Base-by-base conservation (phyloP, 1,140 invertebrate genomes). In the Rhopalosiphum maidis region DNA sequence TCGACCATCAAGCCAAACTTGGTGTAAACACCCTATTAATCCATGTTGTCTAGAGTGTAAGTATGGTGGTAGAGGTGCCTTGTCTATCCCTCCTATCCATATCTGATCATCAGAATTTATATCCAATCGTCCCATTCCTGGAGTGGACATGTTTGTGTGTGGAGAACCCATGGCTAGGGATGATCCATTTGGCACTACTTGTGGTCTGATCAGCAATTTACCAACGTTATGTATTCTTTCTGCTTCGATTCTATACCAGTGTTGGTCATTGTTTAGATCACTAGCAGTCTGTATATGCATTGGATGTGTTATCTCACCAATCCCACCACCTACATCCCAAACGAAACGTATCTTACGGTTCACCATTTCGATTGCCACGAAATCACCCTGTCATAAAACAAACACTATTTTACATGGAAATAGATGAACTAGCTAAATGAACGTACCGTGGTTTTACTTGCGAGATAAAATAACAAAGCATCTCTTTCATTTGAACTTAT, bases 261-360 rank as follows among this genome's bases (percentile, higher is more conserved):
- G 96, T 54, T 96, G 96, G 93, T 97, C 96, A 55, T 97, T 96
- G 35, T 96, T 95, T 22, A 96, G 95, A 93, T 96, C 95, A 43
- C 96, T 96, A 51, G 96, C 94, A 22, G 94, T 94, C 90, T 95
- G 94, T 55, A 95, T 95, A 77, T 95, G 94, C 54, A 95, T 94
- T 2, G 96, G 96, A 95, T 98, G 97, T 5, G 96, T 96, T 0
- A 97, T 95, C 30, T 95, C 95, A 7, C 96, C 96, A 1, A 96
- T 96, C 5, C 96, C 97, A 41, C 96, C 97, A 22, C 97, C 98
- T 4, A 97, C 96, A 95, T 98, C 97, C 98, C 97, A 98, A 2
- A 97, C 94, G 90, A 98, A 97, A 93, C 96, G 96, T 25, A 98
- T 97, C 92, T 96, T 97, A 48, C 97, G 96, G 94, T 98, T 96